These are phyloP conservation scores for Thecocarcelia acutangulata DNA, from an alignment of 2,888 invertebrate genomes.

Conservation along the genomic window DNA sequence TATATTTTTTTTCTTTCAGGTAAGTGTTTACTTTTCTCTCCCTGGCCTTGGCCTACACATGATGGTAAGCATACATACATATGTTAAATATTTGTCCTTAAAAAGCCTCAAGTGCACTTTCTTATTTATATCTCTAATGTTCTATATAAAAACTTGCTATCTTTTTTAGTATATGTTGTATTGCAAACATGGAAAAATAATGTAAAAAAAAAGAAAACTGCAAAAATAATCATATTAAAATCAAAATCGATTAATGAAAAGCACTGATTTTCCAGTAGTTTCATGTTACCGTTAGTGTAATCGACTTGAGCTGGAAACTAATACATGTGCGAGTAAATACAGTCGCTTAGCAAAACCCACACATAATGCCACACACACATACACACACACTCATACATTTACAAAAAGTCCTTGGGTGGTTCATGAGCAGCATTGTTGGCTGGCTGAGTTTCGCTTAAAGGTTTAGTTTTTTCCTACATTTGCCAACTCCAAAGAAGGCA, in stretches of 20 bases:
- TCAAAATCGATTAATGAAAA: slow-evolving; percentile 36
- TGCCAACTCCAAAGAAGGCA: slow-evolving; percentile 40
- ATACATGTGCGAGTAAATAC: background rate
- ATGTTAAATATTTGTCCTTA: too few species aligned
- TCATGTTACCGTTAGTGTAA: slow-evolving; percentile 31
- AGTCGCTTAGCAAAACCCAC: background rate
- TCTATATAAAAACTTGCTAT: too few species aligned
- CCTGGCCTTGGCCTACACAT: too few species aligned
- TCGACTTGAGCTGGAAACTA: background rate
- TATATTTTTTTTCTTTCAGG: too few species aligned
- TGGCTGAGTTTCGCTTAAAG: slow-evolving; percentile 31
- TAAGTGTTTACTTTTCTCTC: too few species aligned
- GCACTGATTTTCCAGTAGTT: slow-evolving; percentile 21
- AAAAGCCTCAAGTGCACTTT: too few species aligned
- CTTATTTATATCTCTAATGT: too few species aligned
- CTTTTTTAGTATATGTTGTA: too few species aligned
- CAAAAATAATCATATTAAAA: slow-evolving; percentile 12
- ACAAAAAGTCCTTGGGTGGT: slow-evolving; percentile 58
- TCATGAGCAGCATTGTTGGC: slow-evolving; percentile 32
- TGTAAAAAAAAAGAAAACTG: too few species aligned
- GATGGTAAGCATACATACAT: too few species aligned
- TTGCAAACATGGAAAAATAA: too few species aligned
- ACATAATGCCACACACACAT: background rate
- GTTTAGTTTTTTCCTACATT: slow-evolving; percentile 14
- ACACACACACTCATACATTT: background rate